Evolutionary conservation across 2,797 vertebrate genomes (phyloP), one percentile per base, ranked within the genome.

Genomic region (Tokudaia muenninki): DNA sequence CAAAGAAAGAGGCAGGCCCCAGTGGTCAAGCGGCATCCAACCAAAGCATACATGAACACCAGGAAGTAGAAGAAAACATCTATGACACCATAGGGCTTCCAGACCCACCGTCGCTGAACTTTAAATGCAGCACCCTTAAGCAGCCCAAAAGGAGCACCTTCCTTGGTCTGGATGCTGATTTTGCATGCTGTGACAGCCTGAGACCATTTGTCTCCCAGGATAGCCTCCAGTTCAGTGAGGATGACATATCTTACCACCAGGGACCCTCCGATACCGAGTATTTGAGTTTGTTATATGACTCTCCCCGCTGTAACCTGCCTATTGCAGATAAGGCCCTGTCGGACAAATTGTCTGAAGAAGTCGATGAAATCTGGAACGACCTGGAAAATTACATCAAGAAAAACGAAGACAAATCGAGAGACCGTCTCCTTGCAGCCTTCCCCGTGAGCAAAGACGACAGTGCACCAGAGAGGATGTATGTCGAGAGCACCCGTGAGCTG

Each of bases 341-440:
- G 2, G 99, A 99, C 92, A 99, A 99, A 94, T 99, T 99, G 98
- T 99, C 99, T 0, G 99, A 99, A 97, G 99, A 99, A 97, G 99
- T 99, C 0, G 99, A 99, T 4, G 99, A 99, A 98, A 99, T 99
- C 98, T 99, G 99, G 99, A 99, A 99, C 4, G 99, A 99, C 96
- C 98, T 99, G 92, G 99, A 99, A 98, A 99, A 99, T 98, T 99
- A 99, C 98, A 99, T 99, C 98, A 99, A 99, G 97, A 99, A 98
- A 97, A 99, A 99, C 11, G 99, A 99, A 97, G 98, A 99, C 95
- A 99, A 99, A 98, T 99, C 99, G 90, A 99, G 99, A 10, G 99
- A 99, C 87, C 98, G 99, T 12, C 99, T 99, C 72, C 99, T 99
- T 1, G 99, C 99, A 1, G 99, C 99, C 0, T 99, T 99, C 97